Evolutionary conservation across 2,888 invertebrate genomes (phyloP), one percentile per base, ranked within the genome.

Genomic region (Nemapogon koenigi): DNA sequence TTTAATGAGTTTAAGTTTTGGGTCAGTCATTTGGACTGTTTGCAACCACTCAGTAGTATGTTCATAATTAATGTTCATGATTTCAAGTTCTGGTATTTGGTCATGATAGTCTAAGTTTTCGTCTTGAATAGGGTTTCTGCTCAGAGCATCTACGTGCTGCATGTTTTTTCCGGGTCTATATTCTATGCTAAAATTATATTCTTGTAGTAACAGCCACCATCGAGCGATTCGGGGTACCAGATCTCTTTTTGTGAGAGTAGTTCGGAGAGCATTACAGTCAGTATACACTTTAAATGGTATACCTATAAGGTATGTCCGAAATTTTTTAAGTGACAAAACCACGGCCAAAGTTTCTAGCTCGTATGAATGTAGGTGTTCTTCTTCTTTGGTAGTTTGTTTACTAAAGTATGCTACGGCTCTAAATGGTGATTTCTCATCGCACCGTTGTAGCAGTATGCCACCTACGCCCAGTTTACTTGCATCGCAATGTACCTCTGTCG

Each of bases 281-380:
- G 48, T 46, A 10, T 33, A 14, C 2, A 48, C 40, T 26, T 43
- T 43, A 17, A 48, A 48, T 1, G 16, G 1, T 4, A 42, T 28
- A 1, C 53, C 53, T 25, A 56, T 16, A 4, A 57, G 37, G n/a
- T n/a, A n/a, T n/a, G 37, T 52, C 53, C 4, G 48, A 43, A 3
- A 46, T 33, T 22, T 50, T 48, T 43, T 29, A 16, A 51, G 26
- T 11, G 46, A 40, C 37, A 42, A 39, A 13, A 52, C 39, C 3
- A 51, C 45, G 30, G 61, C 62, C 6, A 66, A 43, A 3, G 50
- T 51, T 37, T 68, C 60, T 15, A 55, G 41, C 25, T 67, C 63
- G 15, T 52, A 56, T 1, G 52, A 52, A n/a, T n/a, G n/a, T n/a
- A n/a, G n/a, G 25, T 54, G 54, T 17, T 57, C 58, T 43, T 67